phyloP scores from a whole-genome alignment of 2,113 vertebrate genomes.

The Panurus biarmicus region DNA sequence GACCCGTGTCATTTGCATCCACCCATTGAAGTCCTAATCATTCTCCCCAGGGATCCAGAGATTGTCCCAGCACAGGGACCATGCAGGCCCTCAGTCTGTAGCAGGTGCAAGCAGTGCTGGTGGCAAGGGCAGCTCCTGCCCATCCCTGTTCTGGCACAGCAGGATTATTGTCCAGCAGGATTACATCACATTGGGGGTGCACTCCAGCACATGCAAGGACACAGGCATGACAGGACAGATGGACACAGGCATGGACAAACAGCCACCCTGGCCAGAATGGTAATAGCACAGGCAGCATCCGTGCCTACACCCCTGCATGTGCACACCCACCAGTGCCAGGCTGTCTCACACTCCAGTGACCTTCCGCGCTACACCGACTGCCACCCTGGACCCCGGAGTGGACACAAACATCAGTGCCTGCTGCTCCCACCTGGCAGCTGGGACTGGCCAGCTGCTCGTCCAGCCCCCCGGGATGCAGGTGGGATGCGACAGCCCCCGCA shows the following conservation, averaged over 20 bases:
- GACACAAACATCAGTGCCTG: background rate
- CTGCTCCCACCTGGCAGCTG: background rate
- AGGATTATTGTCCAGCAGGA: background rate
- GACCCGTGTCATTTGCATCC: accelerated
- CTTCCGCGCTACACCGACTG: accelerated
- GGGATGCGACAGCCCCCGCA: accelerated
- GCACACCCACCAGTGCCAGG: background rate
- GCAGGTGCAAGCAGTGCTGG: background rate
- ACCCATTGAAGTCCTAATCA: background rate
- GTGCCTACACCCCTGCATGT: accelerated
- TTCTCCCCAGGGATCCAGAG: background rate
- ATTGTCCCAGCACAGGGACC: background rate
- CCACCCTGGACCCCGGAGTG: background rate
- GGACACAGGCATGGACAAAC: background rate
- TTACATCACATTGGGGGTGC: background rate
- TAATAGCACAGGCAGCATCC: background rate
- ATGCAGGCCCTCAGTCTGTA: background rate
- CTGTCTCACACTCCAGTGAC: background rate
- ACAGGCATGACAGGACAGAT: background rate
- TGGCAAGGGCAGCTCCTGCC: background rate
- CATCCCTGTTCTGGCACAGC: background rate
- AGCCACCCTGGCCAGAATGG: accelerated
- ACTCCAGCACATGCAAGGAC: background rate
- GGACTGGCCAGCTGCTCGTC: background rate
- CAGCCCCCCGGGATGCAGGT: accelerated